Evolutionary conservation across 2,113 vertebrate genomes (phyloP).

Genomic region (Puffinus mauretanicus): DNA sequence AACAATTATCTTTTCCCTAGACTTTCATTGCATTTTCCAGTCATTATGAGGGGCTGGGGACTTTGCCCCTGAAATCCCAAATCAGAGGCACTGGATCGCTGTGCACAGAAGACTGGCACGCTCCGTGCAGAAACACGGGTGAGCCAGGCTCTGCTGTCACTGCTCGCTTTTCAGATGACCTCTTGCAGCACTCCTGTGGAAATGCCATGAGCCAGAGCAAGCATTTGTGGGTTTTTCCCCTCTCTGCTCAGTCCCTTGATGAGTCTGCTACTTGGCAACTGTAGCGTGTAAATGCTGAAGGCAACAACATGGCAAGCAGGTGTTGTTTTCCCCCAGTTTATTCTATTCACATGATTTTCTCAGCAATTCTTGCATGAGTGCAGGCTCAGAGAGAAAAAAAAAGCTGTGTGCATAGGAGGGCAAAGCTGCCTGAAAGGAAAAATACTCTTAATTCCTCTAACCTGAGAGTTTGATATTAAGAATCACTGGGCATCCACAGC

Average conservation of each 20-base stretch:
- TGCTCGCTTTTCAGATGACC: not conserved
- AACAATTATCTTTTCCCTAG: not conserved
- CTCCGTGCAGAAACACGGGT: not conserved
- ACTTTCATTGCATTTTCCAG: not conserved
- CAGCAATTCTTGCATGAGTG: not conserved
- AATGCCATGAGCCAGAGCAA: not conserved
- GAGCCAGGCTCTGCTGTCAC: not conserved
- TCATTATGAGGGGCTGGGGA: not conserved
- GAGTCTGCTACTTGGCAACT: not conserved
- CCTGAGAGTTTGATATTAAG: not conserved
- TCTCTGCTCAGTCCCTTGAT: not conserved
- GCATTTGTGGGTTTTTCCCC: not conserved
- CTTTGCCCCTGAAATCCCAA: not conserved
- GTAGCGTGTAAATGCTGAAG: not conserved
- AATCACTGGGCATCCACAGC: not conserved
- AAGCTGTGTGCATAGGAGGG: not conserved
- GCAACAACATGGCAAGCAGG: not conserved
- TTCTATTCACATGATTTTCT: not conserved
- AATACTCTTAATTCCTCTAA: not conserved
- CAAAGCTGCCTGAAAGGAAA: not conserved
- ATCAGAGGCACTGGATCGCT: not conserved
- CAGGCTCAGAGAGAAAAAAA: not conserved
- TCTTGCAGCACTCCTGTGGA: not conserved
- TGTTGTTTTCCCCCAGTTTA: not conserved
- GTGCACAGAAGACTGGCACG: fast-evolving